phyloP scores from a whole-genome alignment of 1,140 invertebrate species.

The Drosophila neocordata region DNA sequence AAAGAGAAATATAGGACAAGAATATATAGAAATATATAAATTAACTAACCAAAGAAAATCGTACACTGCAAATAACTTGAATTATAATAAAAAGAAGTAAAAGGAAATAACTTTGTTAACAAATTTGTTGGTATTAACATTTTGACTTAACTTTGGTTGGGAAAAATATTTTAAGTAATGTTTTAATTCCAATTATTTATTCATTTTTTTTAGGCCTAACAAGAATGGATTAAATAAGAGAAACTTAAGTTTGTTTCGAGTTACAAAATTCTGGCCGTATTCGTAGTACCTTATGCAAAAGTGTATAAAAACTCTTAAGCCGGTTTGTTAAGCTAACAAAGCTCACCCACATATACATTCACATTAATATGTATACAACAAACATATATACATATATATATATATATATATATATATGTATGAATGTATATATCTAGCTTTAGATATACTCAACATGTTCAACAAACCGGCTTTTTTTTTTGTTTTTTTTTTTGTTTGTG shows the following conservation, averaged over 20 bases:
- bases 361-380: conserved; percentile 15
- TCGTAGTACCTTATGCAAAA: background rate
- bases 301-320: conserved; percentile 43
- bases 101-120: no score
- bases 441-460: conserved; percentile 1
- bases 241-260: background rate
- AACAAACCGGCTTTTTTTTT: conserved; percentile 6
- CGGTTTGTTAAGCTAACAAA: conserved; percentile 52
- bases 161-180: no score
- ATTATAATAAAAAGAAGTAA: no score
- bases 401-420: conserved; percentile 1
- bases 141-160: no score
- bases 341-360: conserved; percentile 73
- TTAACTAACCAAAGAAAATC: background rate
- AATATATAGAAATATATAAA: background rate
- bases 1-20: no score
- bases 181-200: no score
- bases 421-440: background rate
- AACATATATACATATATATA: conserved; percentile 33
- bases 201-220: no score
- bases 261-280: background rate
- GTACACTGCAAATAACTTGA: no score
- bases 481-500: background rate
- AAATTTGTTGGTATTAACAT: no score
- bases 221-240: background rate